Conservation (phyloP, 2,888 invertebrate genomes). For the Leucophenga montana region DNA sequence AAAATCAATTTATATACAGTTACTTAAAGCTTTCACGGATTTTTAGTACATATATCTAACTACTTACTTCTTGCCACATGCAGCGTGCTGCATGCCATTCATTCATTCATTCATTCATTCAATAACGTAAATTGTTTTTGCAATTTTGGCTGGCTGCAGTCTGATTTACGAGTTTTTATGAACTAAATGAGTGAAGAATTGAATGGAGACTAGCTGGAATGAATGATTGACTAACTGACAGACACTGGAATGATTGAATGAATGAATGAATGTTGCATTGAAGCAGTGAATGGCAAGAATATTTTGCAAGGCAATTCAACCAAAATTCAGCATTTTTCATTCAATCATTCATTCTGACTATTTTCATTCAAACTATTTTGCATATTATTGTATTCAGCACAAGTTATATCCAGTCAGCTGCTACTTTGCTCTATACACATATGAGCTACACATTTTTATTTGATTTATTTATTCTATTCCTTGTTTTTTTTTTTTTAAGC, state of each 20-base stretch:
- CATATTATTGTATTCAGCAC: conserved; percentile 30
- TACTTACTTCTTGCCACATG: no score
- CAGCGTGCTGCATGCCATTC: background rate
- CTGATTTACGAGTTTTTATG: conserved; percentile 10
- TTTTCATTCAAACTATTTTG: conserved; percentile 29
- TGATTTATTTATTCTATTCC: background rate
- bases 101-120: no score
- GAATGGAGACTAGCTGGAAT: background rate
- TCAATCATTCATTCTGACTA: background rate
- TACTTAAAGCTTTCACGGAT: conserved; percentile 26
- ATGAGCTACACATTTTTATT: conserved; percentile 7
- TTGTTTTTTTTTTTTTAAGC: background rate
- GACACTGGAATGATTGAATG: background rate
- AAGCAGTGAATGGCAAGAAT: background rate
- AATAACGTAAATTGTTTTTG: conserved; percentile 12
- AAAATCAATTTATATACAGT: conserved; percentile 50
- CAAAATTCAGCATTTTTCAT: background rate
- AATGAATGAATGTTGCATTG: background rate
- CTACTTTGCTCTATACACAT: background rate
- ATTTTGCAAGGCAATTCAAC: background rate
- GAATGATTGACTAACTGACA: conserved; percentile 2
- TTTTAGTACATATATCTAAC: conserved; percentile 31
- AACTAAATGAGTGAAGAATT: background rate
- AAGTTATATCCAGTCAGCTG: conserved; percentile 9
- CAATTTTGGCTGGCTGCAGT: conserved; percentile 2